phyloP scores from a whole-genome alignment of 2,888 invertebrate species.

The Aleiodes alternator region DNA sequence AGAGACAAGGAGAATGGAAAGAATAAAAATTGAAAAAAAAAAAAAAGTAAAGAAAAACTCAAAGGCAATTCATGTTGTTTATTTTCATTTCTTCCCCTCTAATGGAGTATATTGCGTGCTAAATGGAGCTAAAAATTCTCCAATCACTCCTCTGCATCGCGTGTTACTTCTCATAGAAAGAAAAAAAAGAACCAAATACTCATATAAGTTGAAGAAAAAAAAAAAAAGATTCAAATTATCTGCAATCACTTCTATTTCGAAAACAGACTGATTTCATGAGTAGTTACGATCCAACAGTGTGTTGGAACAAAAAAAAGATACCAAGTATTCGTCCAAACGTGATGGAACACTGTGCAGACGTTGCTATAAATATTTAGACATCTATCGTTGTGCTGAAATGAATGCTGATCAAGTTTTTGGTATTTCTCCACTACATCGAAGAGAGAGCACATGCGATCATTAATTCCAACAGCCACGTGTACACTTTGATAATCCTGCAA shows the following conservation, averaged over 20 bases:
- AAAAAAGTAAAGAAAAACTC: background rate
- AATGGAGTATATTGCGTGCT: conserved; percentile 25
- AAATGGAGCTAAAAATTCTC: conserved; percentile 28
- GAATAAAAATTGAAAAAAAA: background rate
- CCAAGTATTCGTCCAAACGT: conserved; percentile 21
- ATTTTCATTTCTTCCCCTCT: conserved; percentile 10
- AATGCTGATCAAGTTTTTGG: conserved; percentile 23
- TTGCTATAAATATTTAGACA: conserved; percentile 42
- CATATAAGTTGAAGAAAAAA: background rate
- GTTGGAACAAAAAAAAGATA: conserved; percentile 13
- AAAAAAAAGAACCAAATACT: conserved; percentile 7
- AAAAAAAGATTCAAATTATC: background rate
- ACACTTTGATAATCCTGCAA: background rate
- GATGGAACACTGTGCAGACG: conserved; percentile 36
- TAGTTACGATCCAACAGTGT: background rate
- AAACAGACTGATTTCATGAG: conserved; percentile 8
- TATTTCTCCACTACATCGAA: conserved; percentile 16
- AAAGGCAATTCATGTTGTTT: conserved; percentile 1
- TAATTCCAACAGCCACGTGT: background rate
- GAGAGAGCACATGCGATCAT: conserved; percentile 2
- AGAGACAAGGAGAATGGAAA: too few species aligned
- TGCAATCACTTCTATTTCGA: conserved; percentile 6
- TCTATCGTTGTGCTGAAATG: conserved; percentile 12
- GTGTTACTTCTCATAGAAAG: conserved; percentile 14
- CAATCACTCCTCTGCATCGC: conserved; percentile 16